phyloP scores from a whole-genome alignment of 2,113 vertebrate species.

The Oceanodroma tethys region DNA sequence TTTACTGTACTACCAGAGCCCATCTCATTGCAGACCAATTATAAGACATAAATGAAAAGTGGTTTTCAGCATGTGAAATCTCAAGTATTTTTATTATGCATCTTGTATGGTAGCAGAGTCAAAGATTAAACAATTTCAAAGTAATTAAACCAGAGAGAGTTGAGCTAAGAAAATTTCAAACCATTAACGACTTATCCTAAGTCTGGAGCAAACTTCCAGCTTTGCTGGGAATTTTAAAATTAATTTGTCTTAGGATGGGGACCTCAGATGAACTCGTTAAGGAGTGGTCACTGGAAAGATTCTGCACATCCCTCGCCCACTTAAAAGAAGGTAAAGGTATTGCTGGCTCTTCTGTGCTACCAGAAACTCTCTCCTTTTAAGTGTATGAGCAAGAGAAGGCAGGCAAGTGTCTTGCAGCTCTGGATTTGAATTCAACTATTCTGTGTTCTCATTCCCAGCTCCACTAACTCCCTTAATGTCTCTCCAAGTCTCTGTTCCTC shows the following conservation, averaged over 20 bases:
- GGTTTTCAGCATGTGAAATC: not conserved
- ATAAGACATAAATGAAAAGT: slow-evolving; percentile 30
- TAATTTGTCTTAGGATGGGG: not conserved
- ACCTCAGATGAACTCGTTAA: not conserved
- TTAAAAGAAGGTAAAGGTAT: not conserved
- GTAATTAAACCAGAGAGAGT: not conserved
- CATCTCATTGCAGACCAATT: slow-evolving; percentile 5
- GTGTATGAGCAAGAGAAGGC: not conserved
- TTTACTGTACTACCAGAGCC: not conserved
- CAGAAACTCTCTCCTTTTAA: not conserved
- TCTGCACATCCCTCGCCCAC: not conserved
- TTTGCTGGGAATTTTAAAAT: slow-evolving; percentile 10
- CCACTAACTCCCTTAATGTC: not conserved
- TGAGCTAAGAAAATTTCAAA: not conserved
- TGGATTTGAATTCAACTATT: not conserved
- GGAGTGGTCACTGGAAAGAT: not conserved
- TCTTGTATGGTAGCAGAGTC: not conserved
- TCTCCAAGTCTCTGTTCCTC: not conserved
- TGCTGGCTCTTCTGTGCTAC: not conserved
- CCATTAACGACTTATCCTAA: not conserved
- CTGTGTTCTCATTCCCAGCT: not conserved
- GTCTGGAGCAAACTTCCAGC: not conserved
- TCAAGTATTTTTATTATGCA: not conserved
- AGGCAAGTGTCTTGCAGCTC: not conserved
- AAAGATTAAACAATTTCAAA: slow-evolving; percentile 42